phyloP scores from a whole-genome alignment of 2,113 vertebrate species.

The Pangasianodon hypophthalmus region DNA sequence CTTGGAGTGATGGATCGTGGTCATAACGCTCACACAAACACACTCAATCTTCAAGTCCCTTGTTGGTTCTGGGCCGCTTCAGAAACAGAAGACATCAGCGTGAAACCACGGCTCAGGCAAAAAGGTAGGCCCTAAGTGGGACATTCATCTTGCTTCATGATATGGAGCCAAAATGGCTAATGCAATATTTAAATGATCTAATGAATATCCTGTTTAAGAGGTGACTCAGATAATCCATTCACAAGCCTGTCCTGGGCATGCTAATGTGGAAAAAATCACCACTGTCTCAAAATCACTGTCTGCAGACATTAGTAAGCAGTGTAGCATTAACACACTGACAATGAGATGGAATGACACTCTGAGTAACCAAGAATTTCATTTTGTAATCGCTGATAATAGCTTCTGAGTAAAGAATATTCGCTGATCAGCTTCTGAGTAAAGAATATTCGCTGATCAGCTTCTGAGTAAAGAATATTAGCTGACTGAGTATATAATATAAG shows the following conservation, averaged over 20 bases:
- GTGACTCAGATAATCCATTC: conserved; percentile 21
- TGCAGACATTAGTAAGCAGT: conserved; percentile 2
- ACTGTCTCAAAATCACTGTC: background rate
- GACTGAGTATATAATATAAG: background rate
- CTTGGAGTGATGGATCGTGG: conserved; percentile 45
- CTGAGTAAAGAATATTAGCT: background rate
- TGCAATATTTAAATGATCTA: background rate
- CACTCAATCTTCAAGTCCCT: conserved; percentile 28
- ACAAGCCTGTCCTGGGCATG: background rate
- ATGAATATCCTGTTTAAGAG: background rate
- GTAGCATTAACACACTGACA: background rate
- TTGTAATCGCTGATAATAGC: background rate
- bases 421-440: background rate
- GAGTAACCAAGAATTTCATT: background rate
- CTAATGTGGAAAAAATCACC: conserved; percentile 4
- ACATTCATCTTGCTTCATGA: conserved; percentile 35
- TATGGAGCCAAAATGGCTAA: conserved; percentile 24
- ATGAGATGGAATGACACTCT: background rate
- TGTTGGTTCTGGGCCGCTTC: background rate
- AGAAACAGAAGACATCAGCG: conserved; percentile 6
- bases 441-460: background rate
- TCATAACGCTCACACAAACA: conserved; percentile 33
- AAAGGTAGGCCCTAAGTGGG: conserved; percentile 15
- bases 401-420: background rate
- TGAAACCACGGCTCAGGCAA: conserved; percentile 28